Evolutionary conservation across 2,888 invertebrate genomes (phyloP).

Genomic region (Drosophila flavopinicola): DNA sequence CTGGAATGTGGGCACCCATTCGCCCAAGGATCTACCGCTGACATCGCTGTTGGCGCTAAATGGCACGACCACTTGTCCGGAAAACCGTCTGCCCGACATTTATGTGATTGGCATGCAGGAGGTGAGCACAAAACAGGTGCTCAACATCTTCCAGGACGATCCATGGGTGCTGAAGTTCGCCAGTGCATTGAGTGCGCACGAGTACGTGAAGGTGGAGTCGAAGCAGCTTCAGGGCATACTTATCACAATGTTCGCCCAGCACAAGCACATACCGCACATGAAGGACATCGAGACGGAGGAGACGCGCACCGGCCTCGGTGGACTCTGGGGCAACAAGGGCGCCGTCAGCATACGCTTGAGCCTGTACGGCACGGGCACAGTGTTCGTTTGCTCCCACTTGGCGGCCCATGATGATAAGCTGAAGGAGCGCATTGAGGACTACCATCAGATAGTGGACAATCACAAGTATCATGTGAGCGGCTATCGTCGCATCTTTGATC

Average conservation of each 20-base stretch:
- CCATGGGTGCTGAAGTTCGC: constrained; percentile 91
- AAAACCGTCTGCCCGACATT: constrained; percentile 90
- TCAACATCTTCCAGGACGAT: constrained; percentile 92
- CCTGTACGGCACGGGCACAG: constrained; percentile 94
- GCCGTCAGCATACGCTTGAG: constrained; percentile 95
- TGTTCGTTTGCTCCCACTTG: constrained; percentile 95
- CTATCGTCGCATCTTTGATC: constrained; percentile 93
- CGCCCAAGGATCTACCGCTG: constrained; percentile 89
- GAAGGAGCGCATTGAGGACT: constrained; percentile 93
- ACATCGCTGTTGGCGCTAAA: constrained; percentile 89
- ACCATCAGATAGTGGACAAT: constrained; percentile 92
- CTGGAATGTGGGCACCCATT: constrained; percentile 95
- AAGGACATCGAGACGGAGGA: constrained; percentile 93
- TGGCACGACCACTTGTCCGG: constrained; percentile 85
- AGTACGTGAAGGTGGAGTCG: constrained; percentile 91
- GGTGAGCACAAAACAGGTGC: constrained; percentile 92
- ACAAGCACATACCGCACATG: constrained; percentile 91
- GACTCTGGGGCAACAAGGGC: constrained; percentile 94
- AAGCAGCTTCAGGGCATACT: constrained; percentile 93
- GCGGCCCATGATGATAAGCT: constrained; percentile 94
- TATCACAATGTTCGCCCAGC: constrained; percentile 90
- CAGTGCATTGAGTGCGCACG: constrained; percentile 87
- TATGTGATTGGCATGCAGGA: constrained; percentile 96
- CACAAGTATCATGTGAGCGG: constrained; percentile 91
- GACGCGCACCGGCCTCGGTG: constrained; percentile 95